phyloP scores from a whole-genome alignment of 2,797 vertebrate genomes.

The Rhodeus uyekii region DNA sequence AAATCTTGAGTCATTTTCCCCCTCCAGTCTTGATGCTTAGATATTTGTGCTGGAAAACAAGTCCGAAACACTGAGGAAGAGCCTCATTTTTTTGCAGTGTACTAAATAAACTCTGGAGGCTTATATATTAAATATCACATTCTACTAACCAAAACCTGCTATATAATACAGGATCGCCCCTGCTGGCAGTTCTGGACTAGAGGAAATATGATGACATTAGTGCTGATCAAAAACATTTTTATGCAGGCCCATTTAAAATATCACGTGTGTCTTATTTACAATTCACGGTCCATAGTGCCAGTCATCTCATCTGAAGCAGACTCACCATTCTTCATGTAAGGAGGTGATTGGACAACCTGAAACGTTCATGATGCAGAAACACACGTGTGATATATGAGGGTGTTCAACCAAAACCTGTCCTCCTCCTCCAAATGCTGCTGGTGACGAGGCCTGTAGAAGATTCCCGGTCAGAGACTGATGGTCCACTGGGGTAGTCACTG shows the following conservation, averaged over 20 bases:
- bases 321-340: not conserved
- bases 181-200: not conserved
- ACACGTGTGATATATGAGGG: not conserved
- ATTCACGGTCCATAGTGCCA: conserved; percentile 2
- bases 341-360: not conserved
- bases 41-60: not conserved
- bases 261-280: conserved; percentile 21
- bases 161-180: not conserved
- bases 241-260: conserved; percentile 6
- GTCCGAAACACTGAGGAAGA: not conserved
- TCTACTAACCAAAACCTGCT: not conserved
- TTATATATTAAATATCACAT: conserved; percentile 18
- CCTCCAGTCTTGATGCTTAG: not conserved
- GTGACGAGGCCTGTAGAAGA: not conserved
- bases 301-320: not conserved
- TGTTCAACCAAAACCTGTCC: not conserved
- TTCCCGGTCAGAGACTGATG: not conserved
- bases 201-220: not conserved
- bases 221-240: conserved; percentile 24
- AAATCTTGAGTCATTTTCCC: not conserved
- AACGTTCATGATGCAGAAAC: not conserved
- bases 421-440: not conserved
- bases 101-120: not conserved
- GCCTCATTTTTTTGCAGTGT: not conserved
- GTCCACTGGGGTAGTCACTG: not conserved